Percentiles rank a stretch among this genome's conserved stretches.
Conservation (phyloP, 2,888 invertebrate species). For the Dermolepida albohirtum region DNA sequence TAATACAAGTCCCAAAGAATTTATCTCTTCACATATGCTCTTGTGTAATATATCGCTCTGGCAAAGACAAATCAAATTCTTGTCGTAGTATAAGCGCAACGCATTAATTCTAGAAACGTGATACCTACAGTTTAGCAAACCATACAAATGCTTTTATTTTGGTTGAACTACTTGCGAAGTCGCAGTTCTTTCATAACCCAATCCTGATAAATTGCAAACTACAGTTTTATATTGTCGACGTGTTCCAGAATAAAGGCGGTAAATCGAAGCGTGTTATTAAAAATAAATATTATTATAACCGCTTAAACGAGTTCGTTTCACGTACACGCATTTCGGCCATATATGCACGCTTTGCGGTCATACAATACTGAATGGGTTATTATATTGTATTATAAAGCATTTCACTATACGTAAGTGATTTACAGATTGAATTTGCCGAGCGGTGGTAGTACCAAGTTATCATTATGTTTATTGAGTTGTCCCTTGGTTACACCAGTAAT, state of each 20-base stretch:
- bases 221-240: constrained; percentile 15
- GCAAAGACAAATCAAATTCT: too few species aligned
- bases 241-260: constrained; percentile 26
- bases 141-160: constrained; percentile 15
- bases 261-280: constrained; percentile 25
- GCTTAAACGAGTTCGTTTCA: constrained; percentile 12
- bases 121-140: neutral
- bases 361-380: constrained; percentile 22
- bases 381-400: constrained; percentile 27
- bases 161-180: constrained; percentile 6
- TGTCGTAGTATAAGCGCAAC: too few species aligned
- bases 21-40: too few species aligned
- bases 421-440: constrained; percentile 25
- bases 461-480: constrained; percentile 20
- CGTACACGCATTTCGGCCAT: neutral
- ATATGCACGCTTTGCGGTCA: neutral
- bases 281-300: constrained; percentile 32
- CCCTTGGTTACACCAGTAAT: constrained; percentile 1
- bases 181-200: constrained; percentile 8
- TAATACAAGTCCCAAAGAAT: too few species aligned
- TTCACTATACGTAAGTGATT: constrained; percentile 22
- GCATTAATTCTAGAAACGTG: too few species aligned
- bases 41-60: too few species aligned
- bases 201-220: constrained; percentile 30
- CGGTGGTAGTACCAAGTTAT: constrained; percentile 13